Percentiles rank a stretch among this genome's conserved stretches.
Evolutionary conservation across 2,797 vertebrate species (phyloP).

Genomic region (Enteromius afrohamiltoni): DNA sequence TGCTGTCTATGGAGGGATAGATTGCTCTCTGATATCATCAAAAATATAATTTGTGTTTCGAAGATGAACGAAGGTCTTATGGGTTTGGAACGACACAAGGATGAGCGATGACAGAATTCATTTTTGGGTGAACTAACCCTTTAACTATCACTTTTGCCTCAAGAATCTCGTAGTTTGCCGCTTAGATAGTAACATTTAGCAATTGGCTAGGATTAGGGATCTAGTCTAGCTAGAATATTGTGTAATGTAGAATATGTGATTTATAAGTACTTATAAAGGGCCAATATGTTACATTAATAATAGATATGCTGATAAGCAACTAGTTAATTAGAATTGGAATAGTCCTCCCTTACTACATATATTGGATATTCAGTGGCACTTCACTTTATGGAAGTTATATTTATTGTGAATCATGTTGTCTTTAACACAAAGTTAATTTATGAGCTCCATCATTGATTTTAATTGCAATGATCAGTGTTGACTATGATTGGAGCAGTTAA

Average conservation of each 20-base stretch:
- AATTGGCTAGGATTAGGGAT: no score
- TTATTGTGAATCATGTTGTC: not conserved
- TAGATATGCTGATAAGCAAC: not conserved
- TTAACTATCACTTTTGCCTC: no score
- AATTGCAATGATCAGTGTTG: slow-evolving; percentile 21
- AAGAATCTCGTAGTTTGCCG: no score
- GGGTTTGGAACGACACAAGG: no score
- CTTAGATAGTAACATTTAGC: no score
- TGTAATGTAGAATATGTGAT: not conserved
- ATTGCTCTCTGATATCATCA: no score
- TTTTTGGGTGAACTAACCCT: no score
- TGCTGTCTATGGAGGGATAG: no score
- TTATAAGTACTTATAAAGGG: not conserved
- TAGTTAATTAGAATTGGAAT: not conserved
- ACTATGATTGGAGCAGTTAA: slow-evolving; percentile 13
- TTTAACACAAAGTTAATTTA: not conserved
- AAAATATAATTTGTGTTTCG: no score
- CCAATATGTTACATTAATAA: not conserved
- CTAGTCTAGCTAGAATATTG: no score
- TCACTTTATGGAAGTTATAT: not conserved
- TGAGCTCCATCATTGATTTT: not conserved
- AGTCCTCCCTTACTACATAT: not conserved
- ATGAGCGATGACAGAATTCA: no score
- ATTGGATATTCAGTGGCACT: not conserved
- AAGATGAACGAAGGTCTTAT: no score